Conservation (phyloP, 2,797 vertebrate genomes). For the Chaunax sp. region DNA sequence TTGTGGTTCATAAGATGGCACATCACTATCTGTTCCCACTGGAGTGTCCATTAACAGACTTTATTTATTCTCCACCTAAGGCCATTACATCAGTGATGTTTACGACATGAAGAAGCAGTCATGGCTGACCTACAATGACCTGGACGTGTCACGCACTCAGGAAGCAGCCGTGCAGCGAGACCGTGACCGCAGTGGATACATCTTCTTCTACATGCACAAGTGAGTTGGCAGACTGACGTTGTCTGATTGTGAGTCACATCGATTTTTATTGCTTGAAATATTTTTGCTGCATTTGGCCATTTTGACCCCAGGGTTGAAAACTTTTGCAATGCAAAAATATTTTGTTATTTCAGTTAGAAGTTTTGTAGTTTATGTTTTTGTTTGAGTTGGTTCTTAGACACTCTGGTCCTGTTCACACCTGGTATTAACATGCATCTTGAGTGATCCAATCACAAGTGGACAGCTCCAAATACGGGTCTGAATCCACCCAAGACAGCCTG, state of each 20-base stretch:
- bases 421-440: too few relatives aligned
- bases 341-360: too few relatives aligned
- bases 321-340: too few relatives aligned
- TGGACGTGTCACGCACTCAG: slow-evolving; percentile 94
- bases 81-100: slow-evolving; percentile 98
- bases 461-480: too few relatives aligned
- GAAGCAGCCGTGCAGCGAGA: slow-evolving; percentile 92
- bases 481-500: too few relatives aligned
- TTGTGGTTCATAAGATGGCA: too few relatives aligned
- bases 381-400: background rate
- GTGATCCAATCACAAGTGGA: too few relatives aligned
- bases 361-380: background rate
- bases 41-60: background rate
- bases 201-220: slow-evolving; percentile 99
- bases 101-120: slow-evolving; percentile 98
- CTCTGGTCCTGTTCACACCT: too few relatives aligned
- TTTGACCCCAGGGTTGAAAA: too few relatives aligned
- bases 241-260: background rate
- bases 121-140: slow-evolving; percentile 98
- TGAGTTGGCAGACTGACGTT: slow-evolving; percentile 70
- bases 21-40: too few relatives aligned
- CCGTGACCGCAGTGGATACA: slow-evolving; percentile 95
- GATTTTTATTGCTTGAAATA: background rate
- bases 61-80: slow-evolving; percentile 68
- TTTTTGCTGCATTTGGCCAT: background rate